Evolutionary conservation across 1,140 invertebrate genomes (phyloP), one percentile per base, ranked within the genome.

Genomic region (Platyura marginata): DNA sequence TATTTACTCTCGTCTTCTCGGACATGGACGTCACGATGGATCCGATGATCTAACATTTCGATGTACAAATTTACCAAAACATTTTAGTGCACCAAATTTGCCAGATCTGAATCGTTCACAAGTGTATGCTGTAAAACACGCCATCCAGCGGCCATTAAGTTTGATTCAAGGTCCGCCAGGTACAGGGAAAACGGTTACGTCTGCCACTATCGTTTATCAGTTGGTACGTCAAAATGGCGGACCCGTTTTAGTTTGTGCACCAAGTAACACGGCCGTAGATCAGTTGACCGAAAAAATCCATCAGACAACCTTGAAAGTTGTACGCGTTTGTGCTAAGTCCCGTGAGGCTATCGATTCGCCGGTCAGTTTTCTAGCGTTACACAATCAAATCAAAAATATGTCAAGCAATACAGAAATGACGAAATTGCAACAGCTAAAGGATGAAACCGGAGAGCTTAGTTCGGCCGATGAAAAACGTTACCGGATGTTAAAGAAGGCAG

Each of bases 241-340:
- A 2, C 90, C 93, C 0, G 92, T 98, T 0, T 64, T 99, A 0
- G 96, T 99, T 0, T 99, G 95, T 64, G 95, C 95, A 2, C 96
- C 96, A 0, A 95, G 90, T 16, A 99, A 99, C 57, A 99, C 95
- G 9, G 96, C 96, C 35, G 96, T 99, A 0, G 96, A 99, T 64
- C 96, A 99, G 56, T 66, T 99, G 2, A 97, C 95, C 0, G 94
- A 98, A 63, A 99, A 98, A 63, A 97, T 99, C 39, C 94, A 99
- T 60, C 76, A 81, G 49, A 98, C 94, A 16, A 95, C 94, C 34
- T 67, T 99, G 11, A 98, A 98, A 66, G 88, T 97, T 6, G 90
- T 98, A 1, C 72, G 96, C 2, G 68, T 99, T 1, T 98, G 93
- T 64, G 95, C 96, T 10, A 98, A 98, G 64, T 95, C 91, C 2